These are phyloP conservation scores for Digitonthophagus gazella DNA, from an alignment of 2,888 invertebrate genomes.

Conservation along the genomic window DNA sequence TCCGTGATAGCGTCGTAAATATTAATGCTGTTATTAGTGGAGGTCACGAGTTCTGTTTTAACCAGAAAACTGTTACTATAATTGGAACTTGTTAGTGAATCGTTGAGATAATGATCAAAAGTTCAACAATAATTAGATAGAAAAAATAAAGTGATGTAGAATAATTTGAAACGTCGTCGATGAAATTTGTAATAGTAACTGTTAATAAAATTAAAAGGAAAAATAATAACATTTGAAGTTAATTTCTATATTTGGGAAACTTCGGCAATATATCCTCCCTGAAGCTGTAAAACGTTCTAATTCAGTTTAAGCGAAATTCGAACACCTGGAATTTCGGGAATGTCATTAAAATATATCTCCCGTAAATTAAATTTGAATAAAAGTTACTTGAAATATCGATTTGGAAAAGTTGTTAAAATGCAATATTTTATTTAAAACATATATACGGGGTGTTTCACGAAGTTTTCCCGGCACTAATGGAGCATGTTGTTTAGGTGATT, in stretches of 20 bases:
- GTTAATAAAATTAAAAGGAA: not conserved
- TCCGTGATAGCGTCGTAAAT: slow-evolving; percentile 11
- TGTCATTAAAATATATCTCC: not conserved
- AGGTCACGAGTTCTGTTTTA: not conserved
- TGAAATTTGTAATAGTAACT: not conserved
- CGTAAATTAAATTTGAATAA: too few relatives aligned
- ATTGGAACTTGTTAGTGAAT: not conserved
- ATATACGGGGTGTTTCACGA: too few relatives aligned
- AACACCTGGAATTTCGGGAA: not conserved
- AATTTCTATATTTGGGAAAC: not conserved
- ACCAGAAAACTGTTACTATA: not conserved
- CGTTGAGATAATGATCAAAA: too few relatives aligned
- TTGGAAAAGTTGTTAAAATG: too few relatives aligned
- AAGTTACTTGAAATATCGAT: too few relatives aligned
- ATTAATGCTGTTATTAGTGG: slow-evolving; percentile 8
- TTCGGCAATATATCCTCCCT: not conserved
- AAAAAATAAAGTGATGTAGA: too few relatives aligned
- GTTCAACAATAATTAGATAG: too few relatives aligned
- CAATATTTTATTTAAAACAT: too few relatives aligned
- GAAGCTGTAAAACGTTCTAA: not conserved
- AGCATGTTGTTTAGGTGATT: too few relatives aligned
- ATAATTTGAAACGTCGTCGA: not conserved
- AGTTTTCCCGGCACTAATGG: too few relatives aligned
- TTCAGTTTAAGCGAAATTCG: not conserved
- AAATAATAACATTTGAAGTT: not conserved